Percentiles rank a stretch among this genome's conserved stretches.
phyloP scores from a whole-genome alignment of 2,888 invertebrate genomes.

The Thymelicus acteon region DNA sequence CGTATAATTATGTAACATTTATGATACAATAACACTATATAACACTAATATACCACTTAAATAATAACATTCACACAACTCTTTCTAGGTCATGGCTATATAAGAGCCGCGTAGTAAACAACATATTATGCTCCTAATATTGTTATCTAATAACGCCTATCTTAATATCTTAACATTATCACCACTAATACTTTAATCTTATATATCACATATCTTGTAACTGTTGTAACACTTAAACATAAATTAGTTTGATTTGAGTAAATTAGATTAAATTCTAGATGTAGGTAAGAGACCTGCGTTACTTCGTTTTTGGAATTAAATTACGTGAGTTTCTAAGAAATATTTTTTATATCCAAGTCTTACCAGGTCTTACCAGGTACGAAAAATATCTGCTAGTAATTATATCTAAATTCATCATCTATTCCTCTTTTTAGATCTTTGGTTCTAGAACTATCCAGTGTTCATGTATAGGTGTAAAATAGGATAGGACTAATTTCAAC shows the following conservation, averaged over 20 bases:
- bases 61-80: constrained; percentile 28
- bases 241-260: too few species aligned
- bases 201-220: background rate
- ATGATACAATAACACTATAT: background rate
- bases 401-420: too few species aligned
- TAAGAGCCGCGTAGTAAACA: constrained; percentile 31
- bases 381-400: too few species aligned
- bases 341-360: too few species aligned
- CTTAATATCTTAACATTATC: constrained; percentile 36
- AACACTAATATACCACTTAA: background rate
- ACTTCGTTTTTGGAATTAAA: background rate
- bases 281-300: too few species aligned
- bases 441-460: too few species aligned
- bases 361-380: too few species aligned
- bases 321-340: background rate
- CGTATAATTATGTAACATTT: background rate
- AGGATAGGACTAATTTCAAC: too few species aligned
- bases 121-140: constrained; percentile 30
- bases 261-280: too few species aligned
- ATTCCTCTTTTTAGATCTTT: too few species aligned
- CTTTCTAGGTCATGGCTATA: constrained; percentile 39
- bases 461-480: too few species aligned
- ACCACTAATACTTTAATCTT: background rate
- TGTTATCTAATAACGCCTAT: constrained; percentile 31
- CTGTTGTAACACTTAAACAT: too few species aligned